These are phyloP conservation scores for Nephrotoma flavescens DNA, from an alignment of 2,888 invertebrate genomes.

Conservation along the genomic window DNA sequence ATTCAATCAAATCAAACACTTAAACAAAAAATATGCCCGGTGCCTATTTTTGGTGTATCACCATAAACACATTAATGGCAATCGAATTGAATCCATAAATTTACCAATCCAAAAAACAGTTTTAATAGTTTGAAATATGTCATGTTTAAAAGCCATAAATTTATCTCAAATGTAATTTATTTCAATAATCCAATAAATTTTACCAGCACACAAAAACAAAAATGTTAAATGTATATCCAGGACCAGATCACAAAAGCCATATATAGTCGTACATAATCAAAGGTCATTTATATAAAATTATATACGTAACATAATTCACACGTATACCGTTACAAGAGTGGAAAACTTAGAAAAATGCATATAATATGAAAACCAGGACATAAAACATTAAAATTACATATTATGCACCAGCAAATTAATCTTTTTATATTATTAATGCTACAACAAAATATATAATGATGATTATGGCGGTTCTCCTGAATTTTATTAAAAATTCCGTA, in stretches of 20 bases:
- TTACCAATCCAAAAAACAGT: neutral
- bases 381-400: neutral
- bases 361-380: neutral
- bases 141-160: neutral
- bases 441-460: neutral
- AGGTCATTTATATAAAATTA: neutral
- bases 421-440: neutral
- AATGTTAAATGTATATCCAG: neutral
- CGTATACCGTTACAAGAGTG: neutral
- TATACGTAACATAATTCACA: neutral
- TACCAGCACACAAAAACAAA: neutral
- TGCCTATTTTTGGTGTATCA: neutral
- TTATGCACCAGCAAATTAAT: neutral
- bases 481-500: neutral
- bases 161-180: neutral
- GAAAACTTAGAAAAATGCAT: neutral
- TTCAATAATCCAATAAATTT: neutral
- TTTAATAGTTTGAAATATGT: neutral
- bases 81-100: neutral
- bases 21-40: neutral
- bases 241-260: neutral
- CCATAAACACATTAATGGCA: neutral
- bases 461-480: neutral
- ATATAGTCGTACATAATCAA: neutral
- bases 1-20: neutral